Conservation (phyloP, 2,888 invertebrate genomes). For the Prenolepis imparis region DNA sequence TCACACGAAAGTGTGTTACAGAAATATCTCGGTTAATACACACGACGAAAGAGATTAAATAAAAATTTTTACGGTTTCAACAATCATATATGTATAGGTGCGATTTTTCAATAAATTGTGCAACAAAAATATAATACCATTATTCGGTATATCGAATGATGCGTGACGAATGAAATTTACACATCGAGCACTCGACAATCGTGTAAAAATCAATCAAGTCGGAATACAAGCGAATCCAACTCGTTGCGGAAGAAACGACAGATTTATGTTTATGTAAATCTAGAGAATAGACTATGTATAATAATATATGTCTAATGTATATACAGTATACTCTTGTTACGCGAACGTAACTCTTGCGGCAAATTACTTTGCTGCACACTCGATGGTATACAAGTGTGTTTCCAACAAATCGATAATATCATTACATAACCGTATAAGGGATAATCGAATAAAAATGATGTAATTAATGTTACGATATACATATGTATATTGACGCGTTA, state of each 20-base stretch:
- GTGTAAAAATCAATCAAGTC: conserved; percentile 4
- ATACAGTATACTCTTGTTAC: neutral
- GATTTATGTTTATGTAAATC: conserved; percentile 4
- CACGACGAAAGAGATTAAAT: neutral
- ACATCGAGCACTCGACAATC: neutral
- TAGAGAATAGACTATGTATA: neutral
- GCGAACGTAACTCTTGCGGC: neutral
- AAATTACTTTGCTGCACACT: conserved; percentile 14
- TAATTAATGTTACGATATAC: conserved; percentile 50
- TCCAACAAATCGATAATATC: conserved; percentile 56
- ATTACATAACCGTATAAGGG: conserved; percentile 60
- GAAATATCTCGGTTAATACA: too few relatives aligned
- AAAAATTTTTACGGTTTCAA: neutral
- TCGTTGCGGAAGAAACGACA: neutral
- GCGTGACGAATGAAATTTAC: neutral
- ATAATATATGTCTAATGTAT: neutral
- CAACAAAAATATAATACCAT: neutral
- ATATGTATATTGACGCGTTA: conserved; percentile 41
- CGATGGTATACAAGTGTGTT: neutral
- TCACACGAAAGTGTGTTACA: neutral
- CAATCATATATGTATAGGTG: neutral
- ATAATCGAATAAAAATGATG: conserved; percentile 60
- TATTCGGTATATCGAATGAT: neutral
- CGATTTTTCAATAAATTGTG: neutral
- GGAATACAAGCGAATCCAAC: neutral